phyloP scores from a whole-genome alignment of 2,113 vertebrate genomes.

The Numida meleagris region DNA sequence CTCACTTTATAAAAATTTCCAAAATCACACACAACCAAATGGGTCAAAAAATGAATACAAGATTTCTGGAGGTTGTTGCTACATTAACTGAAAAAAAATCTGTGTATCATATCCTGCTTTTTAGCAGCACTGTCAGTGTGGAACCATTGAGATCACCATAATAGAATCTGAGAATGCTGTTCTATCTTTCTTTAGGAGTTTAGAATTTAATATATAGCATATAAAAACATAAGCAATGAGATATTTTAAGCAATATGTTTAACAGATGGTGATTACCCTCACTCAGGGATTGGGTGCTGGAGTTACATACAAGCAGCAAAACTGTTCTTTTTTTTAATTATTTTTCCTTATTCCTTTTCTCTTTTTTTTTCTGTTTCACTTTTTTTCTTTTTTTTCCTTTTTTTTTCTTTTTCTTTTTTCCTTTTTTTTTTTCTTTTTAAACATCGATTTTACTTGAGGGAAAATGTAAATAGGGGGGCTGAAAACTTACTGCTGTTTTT shows the following conservation, averaged over 20 bases:
- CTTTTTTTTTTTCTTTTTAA: background rate
- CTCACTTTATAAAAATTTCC: background rate
- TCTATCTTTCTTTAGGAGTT: background rate
- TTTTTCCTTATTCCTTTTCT: no score
- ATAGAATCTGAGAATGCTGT: background rate
- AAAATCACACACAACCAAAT: background rate
- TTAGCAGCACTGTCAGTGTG: background rate
- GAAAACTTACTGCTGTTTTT: background rate
- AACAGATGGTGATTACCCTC: background rate
- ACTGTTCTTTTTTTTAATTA: background rate
- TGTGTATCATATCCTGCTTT: background rate
- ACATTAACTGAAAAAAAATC: background rate
- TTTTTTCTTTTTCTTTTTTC: background rate
- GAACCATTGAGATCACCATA: fast-evolving
- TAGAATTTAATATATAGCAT: background rate
- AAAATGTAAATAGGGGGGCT: background rate
- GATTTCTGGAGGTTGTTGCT: background rate
- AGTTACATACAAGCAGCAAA: background rate
- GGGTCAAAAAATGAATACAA: fast-evolving
- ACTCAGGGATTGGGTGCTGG: background rate
- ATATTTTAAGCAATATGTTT: background rate
- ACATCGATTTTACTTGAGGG: background rate
- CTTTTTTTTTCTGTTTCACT: background rate
- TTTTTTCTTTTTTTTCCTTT: no score
- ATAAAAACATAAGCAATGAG: background rate